Percentiles rank a stretch among this genome's conserved stretches.
These are phyloP conservation scores for Molossus molossus DNA, from an alignment of 2,797 vertebrate species.

Conservation along the genomic window DNA sequence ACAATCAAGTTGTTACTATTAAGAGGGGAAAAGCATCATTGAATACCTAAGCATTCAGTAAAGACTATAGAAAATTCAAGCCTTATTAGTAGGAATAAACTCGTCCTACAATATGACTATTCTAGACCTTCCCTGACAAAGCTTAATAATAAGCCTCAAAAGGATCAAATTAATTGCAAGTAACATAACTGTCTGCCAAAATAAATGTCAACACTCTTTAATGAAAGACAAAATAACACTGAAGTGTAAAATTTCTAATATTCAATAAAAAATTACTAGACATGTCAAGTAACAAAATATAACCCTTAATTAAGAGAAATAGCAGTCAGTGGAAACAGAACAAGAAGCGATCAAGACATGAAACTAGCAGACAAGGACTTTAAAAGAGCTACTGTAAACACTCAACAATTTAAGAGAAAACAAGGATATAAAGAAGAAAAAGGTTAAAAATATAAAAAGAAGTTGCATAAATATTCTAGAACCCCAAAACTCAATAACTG, in stretches of 20 bases:
- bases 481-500: not conserved
- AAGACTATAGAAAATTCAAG: slow-evolving; percentile 4
- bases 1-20: not conserved
- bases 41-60: not conserved
- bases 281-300: not conserved
- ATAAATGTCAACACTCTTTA: not conserved
- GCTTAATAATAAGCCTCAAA: slow-evolving; percentile 4
- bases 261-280: not conserved
- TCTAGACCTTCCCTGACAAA: not conserved
- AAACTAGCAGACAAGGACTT: slow-evolving; percentile 46
- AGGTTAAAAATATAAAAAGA: slow-evolving; percentile 30
- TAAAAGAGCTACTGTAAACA: not conserved
- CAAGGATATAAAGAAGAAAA: not conserved
- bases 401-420: slow-evolving; percentile 34
- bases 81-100: slow-evolving; percentile 2
- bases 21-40: not conserved
- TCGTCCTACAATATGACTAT: not conserved
- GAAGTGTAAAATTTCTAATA: not conserved
- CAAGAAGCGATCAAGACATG: not conserved
- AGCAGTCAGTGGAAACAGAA: slow-evolving; percentile 2
- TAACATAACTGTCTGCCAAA: not conserved
- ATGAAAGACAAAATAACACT: slow-evolving; percentile 6
- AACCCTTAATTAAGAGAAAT: not conserved
- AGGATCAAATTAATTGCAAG: not conserved
- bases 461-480: slow-evolving; percentile 39